phyloP scores from a whole-genome alignment of 2,797 vertebrate species.

The Manis pentadactyla region DNA sequence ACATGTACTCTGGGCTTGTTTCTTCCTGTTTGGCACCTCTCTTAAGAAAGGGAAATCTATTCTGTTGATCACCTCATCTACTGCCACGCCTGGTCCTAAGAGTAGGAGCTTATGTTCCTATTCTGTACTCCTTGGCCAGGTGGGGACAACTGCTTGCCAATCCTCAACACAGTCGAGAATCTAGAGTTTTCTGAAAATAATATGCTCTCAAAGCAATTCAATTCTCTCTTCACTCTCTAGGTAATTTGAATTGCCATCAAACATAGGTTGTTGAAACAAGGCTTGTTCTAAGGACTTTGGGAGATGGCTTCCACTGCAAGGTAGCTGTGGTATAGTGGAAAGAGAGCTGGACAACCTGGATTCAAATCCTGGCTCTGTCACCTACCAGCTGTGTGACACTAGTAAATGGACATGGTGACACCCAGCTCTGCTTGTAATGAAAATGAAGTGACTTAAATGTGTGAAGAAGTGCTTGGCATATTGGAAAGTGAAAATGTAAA shows the following conservation, averaged over 20 bases:
- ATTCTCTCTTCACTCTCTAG: background rate
- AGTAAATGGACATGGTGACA: background rate
- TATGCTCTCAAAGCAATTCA: background rate
- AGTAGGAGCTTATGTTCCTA: background rate
- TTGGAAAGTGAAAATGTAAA: background rate
- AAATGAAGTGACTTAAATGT: background rate
- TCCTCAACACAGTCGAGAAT: background rate
- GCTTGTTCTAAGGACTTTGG: background rate
- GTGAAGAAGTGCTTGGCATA: background rate
- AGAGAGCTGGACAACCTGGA: background rate
- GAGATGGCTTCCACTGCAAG: background rate
- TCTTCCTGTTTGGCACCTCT: background rate
- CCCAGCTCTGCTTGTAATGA: background rate
- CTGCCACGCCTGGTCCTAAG: background rate
- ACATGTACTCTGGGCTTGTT: background rate
- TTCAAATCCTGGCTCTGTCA: background rate
- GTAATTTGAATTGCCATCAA: background rate
- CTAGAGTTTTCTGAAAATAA: background rate
- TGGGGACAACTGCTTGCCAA: background rate
- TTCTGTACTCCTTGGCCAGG: background rate
- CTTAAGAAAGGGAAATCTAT: conserved; percentile 19
- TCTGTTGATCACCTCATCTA: conserved; percentile 18
- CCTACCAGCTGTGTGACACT: background rate
- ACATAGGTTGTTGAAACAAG: background rate
- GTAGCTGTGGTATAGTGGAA: background rate